Evolutionary conservation across 2,797 vertebrate species (phyloP).

Genomic region (Tauraco hartlaubi): DNA sequence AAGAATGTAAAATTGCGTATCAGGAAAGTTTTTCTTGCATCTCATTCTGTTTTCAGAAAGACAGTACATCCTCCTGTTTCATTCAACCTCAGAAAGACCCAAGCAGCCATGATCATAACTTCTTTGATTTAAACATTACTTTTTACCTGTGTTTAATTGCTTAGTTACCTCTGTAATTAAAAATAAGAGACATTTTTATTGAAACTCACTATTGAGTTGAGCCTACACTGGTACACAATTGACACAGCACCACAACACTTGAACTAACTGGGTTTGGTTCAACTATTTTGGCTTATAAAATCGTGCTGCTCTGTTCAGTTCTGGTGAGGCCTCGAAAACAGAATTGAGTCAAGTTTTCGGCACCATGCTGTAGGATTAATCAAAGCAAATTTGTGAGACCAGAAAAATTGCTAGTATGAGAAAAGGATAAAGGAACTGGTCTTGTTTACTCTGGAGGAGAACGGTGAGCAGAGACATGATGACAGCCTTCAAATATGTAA

Average conservation of each 20-base stretch:
- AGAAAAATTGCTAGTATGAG: neutral
- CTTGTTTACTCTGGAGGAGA: neutral
- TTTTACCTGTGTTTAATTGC: neutral
- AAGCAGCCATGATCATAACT: neutral
- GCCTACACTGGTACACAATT: neutral
- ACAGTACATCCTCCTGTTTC: neutral
- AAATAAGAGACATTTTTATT: neutral
- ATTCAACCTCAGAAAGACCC: constrained; percentile 26
- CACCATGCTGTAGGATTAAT: neutral
- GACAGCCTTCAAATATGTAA: neutral
- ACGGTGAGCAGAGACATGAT: neutral
- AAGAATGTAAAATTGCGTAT: neutral
- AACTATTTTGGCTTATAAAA: constrained; percentile 5
- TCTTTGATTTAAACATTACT: neutral
- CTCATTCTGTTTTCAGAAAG: constrained; percentile 31
- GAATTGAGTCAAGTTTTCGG: neutral
- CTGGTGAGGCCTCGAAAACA: neutral
- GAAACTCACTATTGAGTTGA: neutral
- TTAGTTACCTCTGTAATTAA: neutral
- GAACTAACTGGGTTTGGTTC: neutral
- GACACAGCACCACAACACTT: neutral
- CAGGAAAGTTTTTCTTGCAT: neutral
- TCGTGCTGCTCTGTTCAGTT: neutral
- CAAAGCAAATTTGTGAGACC: neutral
- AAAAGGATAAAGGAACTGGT: neutral